These are phyloP conservation scores for Ammospiza nelsoni DNA, from an alignment of 2,113 vertebrate genomes.

Conservation along the genomic window DNA sequence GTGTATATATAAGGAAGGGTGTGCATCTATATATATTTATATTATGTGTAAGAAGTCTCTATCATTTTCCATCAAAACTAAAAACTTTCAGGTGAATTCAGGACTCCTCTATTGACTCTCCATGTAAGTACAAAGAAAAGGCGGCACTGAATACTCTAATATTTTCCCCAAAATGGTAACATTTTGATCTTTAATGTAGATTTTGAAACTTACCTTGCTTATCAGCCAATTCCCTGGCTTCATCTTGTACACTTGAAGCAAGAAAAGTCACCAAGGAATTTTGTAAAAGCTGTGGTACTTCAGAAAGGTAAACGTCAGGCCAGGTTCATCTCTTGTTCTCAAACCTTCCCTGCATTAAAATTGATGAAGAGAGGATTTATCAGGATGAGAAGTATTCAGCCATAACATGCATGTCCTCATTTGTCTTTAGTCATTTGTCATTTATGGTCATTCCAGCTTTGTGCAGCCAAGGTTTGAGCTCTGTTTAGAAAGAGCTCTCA, in stretches of 20 bases:
- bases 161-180: neutral
- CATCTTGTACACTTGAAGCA: neutral
- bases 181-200: neutral
- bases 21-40: neutral
- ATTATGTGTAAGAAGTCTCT: neutral
- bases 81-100: neutral
- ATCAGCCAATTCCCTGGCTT: neutral
- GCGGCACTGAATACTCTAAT: neutral
- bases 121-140: neutral
- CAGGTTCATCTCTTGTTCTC: slow-evolving; percentile 23
- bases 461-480: neutral
- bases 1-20: fast-evolving
- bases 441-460: slow-evolving; percentile 18
- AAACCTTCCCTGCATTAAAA: slow-evolving; percentile 36
- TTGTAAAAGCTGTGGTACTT: neutral
- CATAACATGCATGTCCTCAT: slow-evolving; percentile 13
- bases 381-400: neutral
- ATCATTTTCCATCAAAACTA: neutral
- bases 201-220: neutral
- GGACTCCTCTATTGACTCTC: neutral
- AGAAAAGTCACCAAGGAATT: neutral
- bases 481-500: slow-evolving; percentile 14
- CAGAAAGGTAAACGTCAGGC: slow-evolving; percentile 34
- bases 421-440: slow-evolving; percentile 18
- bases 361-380: slow-evolving; percentile 54